A percentile compares a stretch with the other conserved stretches of the same genome.
These are phyloP conservation scores for Smutsia gigantea DNA, from an alignment of 2,797 vertebrate genomes.

Conservation along the genomic window DNA sequence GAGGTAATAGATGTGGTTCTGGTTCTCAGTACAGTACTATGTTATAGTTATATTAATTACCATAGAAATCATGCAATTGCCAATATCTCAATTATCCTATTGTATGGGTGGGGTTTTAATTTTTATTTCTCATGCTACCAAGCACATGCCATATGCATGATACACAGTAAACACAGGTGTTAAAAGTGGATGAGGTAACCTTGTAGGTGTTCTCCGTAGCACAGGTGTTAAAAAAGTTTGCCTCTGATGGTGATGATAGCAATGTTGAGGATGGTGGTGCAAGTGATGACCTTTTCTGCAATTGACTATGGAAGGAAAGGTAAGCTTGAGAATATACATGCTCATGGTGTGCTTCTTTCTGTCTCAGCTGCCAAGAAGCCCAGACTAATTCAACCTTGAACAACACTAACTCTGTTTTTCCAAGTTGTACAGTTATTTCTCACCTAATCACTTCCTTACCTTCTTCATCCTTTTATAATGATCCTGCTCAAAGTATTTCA, in stretches of 20 bases:
- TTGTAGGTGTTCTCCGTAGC: not conserved
- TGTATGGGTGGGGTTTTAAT: not conserved
- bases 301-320: not conserved
- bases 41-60: not conserved
- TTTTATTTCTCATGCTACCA: not conserved
- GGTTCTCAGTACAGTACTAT: not conserved
- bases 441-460: not conserved
- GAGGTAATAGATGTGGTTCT: not conserved
- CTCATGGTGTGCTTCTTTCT: not conserved
- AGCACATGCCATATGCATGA: not conserved
- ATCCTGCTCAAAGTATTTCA: not conserved
- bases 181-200: not conserved
- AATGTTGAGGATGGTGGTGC: not conserved
- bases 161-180: not conserved
- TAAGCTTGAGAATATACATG: not conserved
- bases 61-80: not conserved
- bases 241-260: not conserved
- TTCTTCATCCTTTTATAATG: not conserved
- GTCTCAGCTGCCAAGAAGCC: not conserved
- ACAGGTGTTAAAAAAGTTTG: not conserved
- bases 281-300: not conserved
- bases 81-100: not conserved
- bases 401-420: not conserved
- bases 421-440: not conserved
- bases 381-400: not conserved